Conservation (phyloP, 2,113 vertebrate species). For the Thryonomys swinderianus region DNA sequence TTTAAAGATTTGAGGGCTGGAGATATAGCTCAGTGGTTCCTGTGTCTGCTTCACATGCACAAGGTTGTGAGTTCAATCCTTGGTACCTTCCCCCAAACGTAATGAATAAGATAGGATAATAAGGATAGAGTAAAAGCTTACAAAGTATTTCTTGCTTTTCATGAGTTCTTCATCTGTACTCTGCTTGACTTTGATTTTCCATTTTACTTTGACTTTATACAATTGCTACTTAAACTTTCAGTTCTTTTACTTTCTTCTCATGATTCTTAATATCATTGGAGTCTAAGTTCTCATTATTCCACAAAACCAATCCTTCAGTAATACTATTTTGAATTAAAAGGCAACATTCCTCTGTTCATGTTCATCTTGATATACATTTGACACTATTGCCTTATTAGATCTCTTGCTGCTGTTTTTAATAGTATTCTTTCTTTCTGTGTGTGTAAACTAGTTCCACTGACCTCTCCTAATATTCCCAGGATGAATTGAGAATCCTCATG, state of each 20-base stretch:
- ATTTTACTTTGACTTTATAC: slow-evolving; percentile 42
- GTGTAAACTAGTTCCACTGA: background rate
- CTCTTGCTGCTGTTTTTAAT: background rate
- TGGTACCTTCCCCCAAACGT: too few species aligned
- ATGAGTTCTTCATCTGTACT: background rate
- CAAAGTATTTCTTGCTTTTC: background rate
- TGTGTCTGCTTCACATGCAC: too few species aligned
- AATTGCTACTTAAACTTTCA: background rate
- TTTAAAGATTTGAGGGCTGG: background rate
- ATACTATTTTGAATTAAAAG: slow-evolving; percentile 9
- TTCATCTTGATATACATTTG: background rate
- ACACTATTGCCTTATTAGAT: slow-evolving; percentile 9
- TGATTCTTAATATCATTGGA: background rate
- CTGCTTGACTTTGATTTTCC: background rate
- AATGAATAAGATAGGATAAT: background rate
- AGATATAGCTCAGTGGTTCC: too few species aligned
- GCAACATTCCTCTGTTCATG: background rate
- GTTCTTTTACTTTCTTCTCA: background rate
- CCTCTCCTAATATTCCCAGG: background rate
- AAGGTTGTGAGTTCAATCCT: too few species aligned
- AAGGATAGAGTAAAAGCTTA: background rate
- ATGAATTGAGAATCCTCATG: slow-evolving; percentile 44
- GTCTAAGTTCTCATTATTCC: background rate
- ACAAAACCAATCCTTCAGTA: background rate
- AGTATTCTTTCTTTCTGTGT: background rate